A percentile compares a stretch with the other conserved stretches of the same genome.
Conservation (phyloP, 1,140 invertebrate species). For the Aphis craccivora region DNA sequence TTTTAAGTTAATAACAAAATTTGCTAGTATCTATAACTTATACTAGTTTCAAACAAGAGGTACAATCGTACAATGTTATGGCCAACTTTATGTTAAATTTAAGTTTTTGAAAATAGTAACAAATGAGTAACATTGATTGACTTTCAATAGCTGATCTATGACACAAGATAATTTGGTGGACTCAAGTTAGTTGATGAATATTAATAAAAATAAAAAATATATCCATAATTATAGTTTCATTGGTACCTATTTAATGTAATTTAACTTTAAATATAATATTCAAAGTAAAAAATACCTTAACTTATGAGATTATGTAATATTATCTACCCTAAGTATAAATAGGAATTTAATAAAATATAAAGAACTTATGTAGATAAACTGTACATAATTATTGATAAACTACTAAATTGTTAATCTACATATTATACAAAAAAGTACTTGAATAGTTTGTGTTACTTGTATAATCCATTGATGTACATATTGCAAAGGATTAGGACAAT, state of each 20-base stretch:
- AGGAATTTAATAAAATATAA: background rate
- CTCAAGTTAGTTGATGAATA: background rate
- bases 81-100: background rate
- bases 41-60: too few species aligned
- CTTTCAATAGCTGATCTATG: background rate
- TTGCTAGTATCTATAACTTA: background rate
- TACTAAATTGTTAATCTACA: constrained; percentile 35
- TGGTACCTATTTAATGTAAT: background rate
- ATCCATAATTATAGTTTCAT: background rate
- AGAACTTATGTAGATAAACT: background rate
- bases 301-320: background rate
- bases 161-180: background rate
- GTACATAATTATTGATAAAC: constrained; percentile 11
- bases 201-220: background rate
- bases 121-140: background rate
- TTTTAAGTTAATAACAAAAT: background rate
- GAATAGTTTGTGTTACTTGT: constrained; percentile 42
- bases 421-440: constrained; percentile 7
- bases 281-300: background rate
- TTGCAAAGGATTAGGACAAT: background rate
- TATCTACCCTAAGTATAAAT: background rate
- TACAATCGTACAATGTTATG: too few species aligned
- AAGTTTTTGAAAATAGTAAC: background rate
- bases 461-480: constrained; percentile 44
- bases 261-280: background rate